phyloP scores from a whole-genome alignment of 2,113 vertebrate species.

The Pedionomus torquatus region DNA sequence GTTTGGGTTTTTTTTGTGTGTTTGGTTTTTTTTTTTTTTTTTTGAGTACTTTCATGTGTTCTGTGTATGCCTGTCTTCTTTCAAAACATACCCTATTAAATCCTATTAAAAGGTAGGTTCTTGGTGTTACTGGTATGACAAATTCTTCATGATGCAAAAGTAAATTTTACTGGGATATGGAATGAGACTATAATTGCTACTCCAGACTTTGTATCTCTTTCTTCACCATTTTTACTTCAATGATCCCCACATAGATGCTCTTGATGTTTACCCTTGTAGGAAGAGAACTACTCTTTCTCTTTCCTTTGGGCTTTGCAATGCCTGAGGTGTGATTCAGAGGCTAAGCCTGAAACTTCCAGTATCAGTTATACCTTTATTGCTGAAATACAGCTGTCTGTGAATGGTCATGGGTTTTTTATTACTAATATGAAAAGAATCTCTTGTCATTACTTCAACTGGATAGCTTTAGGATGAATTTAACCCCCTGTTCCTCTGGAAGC shows the following conservation, averaged over 20 bases:
- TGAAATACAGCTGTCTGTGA: conserved; percentile 21
- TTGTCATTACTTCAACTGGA: not conserved
- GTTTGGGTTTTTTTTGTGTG: no score
- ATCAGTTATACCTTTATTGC: not conserved
- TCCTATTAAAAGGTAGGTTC: not conserved
- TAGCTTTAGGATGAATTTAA: not conserved
- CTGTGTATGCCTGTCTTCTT: not conserved
- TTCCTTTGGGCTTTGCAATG: not conserved
- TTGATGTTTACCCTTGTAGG: not conserved
- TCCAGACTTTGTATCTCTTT: not conserved
- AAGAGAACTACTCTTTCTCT: not conserved
- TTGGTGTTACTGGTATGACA: not conserved
- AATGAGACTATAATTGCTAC: not conserved
- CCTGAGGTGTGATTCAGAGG: not conserved
- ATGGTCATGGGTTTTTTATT: not conserved
- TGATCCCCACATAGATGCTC: not conserved
- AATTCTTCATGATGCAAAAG: not conserved
- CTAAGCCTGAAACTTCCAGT: not conserved
- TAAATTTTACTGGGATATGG: not conserved
- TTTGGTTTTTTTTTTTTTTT: no score
- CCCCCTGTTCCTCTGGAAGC: not conserved
- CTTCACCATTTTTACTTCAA: not conserved
- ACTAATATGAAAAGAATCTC: conserved; percentile 35
- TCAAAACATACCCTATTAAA: not conserved
- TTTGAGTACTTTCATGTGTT: not conserved